A percentile compares a stretch with the other conserved stretches of the same genome.
Conservation (phyloP, 2,888 invertebrate genomes). For the Scaptomyza tumidula region DNA sequence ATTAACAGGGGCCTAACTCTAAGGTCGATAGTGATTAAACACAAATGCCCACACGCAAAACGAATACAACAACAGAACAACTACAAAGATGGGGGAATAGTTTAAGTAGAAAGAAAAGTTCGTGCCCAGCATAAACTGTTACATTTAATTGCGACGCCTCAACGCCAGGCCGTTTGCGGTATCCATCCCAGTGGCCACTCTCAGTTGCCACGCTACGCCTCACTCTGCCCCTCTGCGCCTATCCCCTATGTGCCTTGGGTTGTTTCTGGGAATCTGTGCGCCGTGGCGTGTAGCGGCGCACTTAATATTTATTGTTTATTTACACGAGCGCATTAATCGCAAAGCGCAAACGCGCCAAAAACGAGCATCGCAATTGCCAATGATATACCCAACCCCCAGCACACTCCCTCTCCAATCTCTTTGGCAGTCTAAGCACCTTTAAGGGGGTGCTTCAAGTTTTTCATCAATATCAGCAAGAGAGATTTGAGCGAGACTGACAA, state of each 20-base stretch:
- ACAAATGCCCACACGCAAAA: slow-evolving; percentile 40
- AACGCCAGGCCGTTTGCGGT: not conserved
- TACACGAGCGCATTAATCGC: slow-evolving; percentile 78
- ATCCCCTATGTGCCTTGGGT: not conserved
- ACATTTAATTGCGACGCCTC: slow-evolving; percentile 63
- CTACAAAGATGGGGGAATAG: slow-evolving; percentile 7
- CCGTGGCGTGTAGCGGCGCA: slow-evolving; percentile 63
- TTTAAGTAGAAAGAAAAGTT: slow-evolving; percentile 10
- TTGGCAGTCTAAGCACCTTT: not conserved
- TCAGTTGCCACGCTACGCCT: not conserved
- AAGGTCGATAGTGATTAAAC: slow-evolving; percentile 35
- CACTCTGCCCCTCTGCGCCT: not conserved
- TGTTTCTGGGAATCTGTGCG: slow-evolving; percentile 56
- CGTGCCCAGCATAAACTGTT: slow-evolving; percentile 59
- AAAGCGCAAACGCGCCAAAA: slow-evolving; percentile 78
- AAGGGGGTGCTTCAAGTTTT: slow-evolving; percentile 22
- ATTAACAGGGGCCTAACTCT: not conserved
- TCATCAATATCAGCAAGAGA: slow-evolving; percentile 37
- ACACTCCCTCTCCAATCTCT: not conserved
- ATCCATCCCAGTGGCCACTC: not conserved
- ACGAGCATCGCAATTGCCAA: slow-evolving; percentile 70
- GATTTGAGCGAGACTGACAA: slow-evolving; percentile 20
- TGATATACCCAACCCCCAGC: slow-evolving; percentile 6
- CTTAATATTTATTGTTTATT: slow-evolving; percentile 80
- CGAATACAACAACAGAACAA: not conserved